phyloP scores from a whole-genome alignment of 2,797 vertebrate species.

The Vultur gryphus region DNA sequence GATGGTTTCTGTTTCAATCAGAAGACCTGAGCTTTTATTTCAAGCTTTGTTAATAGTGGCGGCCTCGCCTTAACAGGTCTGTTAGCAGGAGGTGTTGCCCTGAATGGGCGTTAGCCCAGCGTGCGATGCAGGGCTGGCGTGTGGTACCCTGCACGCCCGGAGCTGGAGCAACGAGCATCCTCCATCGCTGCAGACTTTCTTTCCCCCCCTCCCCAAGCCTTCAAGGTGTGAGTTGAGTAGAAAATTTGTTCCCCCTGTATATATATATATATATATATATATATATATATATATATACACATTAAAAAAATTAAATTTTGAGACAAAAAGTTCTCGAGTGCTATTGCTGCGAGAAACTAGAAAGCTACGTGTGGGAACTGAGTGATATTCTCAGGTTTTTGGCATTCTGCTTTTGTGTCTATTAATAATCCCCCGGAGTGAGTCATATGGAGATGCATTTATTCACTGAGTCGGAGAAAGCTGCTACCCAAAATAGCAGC shows the following conservation, averaged over 20 bases:
- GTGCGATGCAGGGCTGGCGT: fast-evolving
- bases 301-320: background rate
- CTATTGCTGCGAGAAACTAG: background rate
- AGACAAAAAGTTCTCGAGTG: background rate
- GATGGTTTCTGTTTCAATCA: background rate
- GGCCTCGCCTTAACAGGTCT: fast-evolving
- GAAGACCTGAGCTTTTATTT: background rate
- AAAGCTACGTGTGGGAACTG: background rate
- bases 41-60: background rate
- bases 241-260: background rate
- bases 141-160: background rate
- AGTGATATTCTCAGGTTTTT: conserved; percentile 1
- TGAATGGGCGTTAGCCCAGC: background rate
- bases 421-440: conserved; percentile 57
- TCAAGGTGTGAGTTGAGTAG: background rate
- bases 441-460: conserved; percentile 55
- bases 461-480: conserved; percentile 21
- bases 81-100: background rate
- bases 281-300: background rate
- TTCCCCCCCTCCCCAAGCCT: background rate
- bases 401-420: conserved; percentile 50
- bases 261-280: background rate
- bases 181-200: background rate
- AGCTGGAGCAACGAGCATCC: background rate
- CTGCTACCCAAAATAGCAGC: conserved; percentile 57